phyloP scores from a whole-genome alignment of 1,140 invertebrate species.

The Drosophila tsacasi region DNA sequence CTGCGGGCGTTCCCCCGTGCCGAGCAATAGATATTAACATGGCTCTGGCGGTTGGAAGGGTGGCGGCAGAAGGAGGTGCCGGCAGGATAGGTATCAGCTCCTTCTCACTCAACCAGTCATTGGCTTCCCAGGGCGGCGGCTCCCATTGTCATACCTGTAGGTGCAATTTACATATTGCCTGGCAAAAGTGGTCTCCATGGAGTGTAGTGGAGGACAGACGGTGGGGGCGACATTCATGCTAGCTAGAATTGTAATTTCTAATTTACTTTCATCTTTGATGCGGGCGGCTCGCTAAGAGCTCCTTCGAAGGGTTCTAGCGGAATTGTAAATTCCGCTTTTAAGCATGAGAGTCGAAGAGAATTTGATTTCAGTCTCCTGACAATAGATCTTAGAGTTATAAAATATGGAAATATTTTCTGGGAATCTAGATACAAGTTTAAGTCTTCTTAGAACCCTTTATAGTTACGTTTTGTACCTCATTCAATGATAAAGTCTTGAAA shows the following conservation, averaged over 20 bases:
- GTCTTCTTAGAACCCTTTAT: not conserved
- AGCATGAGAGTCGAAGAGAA: not conserved
- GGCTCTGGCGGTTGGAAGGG: not conserved
- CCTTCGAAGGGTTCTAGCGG: not conserved
- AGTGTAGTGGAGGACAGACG: not conserved
- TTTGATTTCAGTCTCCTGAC: slow-evolving; percentile 1
- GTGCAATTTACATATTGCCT: slow-evolving; percentile 60
- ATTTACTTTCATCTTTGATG: slow-evolving; percentile 57
- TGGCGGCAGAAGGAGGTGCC: not conserved
- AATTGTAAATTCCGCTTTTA: slow-evolving; percentile 4
- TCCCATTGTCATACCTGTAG: slow-evolving; percentile 65
- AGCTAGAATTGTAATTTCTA: slow-evolving; percentile 35
- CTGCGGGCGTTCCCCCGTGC: slow-evolving; percentile 26
- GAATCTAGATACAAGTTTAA: not conserved
- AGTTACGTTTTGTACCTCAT: too few species aligned
- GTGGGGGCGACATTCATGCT: not conserved
- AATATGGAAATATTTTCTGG: not conserved
- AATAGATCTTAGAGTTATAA: not conserved
- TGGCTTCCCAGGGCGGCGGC: slow-evolving; percentile 35
- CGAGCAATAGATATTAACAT: slow-evolving; percentile 31
- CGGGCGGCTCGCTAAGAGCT: slow-evolving; percentile 7
- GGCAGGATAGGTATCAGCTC: not conserved
- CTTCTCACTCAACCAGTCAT: not conserved
- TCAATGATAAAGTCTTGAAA: not conserved
- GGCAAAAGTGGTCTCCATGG: slow-evolving; percentile 6